These are phyloP conservation scores for Redunca redunca DNA, from an alignment of 2,113 vertebrate genomes.

Conservation along the genomic window DNA sequence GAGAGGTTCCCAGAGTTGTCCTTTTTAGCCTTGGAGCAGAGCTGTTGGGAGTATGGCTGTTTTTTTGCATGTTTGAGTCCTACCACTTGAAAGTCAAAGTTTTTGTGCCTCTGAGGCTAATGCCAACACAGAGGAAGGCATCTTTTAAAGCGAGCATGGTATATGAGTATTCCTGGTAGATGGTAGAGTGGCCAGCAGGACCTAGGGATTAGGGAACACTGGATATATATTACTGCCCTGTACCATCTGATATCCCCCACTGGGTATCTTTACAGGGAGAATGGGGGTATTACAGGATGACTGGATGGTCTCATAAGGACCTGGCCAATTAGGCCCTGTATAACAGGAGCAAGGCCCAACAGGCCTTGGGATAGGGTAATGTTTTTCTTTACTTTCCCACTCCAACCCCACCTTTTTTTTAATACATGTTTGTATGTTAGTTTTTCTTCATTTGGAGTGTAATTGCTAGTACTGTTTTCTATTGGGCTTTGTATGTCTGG, in stretches of 20 bases:
- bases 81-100: background rate
- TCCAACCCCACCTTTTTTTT: accelerated
- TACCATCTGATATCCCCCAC: background rate
- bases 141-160: background rate
- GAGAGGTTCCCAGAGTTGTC: background rate
- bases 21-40: background rate
- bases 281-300: background rate
- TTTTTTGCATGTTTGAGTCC: background rate
- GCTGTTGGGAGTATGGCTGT: background rate
- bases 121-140: background rate
- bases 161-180: background rate
- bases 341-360: background rate
- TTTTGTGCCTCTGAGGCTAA: background rate
- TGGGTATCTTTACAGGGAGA: background rate
- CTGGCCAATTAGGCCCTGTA: background rate
- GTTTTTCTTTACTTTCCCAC: background rate
- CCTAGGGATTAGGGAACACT: background rate
- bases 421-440: background rate
- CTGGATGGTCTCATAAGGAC: background rate
- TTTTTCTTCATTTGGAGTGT: background rate
- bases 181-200: background rate
- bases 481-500: background rate
- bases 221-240: background rate
- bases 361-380: background rate
- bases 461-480: background rate